Base-by-base conservation (phyloP, 2,113 vertebrate species). In the Aldabrachelys gigantea region DNA sequence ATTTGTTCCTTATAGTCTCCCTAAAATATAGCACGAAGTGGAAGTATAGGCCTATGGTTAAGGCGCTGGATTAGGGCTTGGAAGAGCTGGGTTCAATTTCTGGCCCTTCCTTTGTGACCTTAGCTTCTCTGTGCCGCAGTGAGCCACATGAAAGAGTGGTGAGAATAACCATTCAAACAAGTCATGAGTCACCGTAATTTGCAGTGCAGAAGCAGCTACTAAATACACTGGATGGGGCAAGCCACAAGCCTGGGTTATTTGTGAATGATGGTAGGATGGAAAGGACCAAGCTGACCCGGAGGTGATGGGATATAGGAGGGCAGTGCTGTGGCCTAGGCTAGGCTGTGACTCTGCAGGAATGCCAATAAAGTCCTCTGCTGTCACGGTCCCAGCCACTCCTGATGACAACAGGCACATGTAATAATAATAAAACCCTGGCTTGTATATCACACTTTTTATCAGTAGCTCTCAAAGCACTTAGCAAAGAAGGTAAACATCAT, bases 241-340 rank as follows among this genome's bases (percentile, higher is more conserved):
- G 6, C 2, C 57, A 10, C 38, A 44, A 0, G n/a, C 84, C 6
- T 90, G 14, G 6, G 85, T 78, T 86, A 1, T 22, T 75, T 84
- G 52, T 62, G 85, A 94, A 47, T 57, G 54, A 78, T 80, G 86
- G 53, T 9, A 62, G 49, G 4, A 25, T 7, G 53, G 84, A 86
- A 84, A 80, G 44, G 78, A 50, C 47, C 84, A 82, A 57, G 14
- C 65, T 52, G 89, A 78, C 91, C n/a, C 56, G 49, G 69, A 8
- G 56, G 1, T 13, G 69, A 29, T 0, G 0, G 21, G 38, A 5
- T 35, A 56, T 49, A 59, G 72, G 50, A 54, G 35, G 12, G 41
- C 72, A 47, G 38, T 12, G 72, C 72, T 76, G 8, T 41, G 38
- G 69, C 6, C 22, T 24, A 5, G 10, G 12, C 72, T 44, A 21